phyloP scores from a whole-genome alignment of 2,113 vertebrate genomes.

The Pimephales promelas region DNA sequence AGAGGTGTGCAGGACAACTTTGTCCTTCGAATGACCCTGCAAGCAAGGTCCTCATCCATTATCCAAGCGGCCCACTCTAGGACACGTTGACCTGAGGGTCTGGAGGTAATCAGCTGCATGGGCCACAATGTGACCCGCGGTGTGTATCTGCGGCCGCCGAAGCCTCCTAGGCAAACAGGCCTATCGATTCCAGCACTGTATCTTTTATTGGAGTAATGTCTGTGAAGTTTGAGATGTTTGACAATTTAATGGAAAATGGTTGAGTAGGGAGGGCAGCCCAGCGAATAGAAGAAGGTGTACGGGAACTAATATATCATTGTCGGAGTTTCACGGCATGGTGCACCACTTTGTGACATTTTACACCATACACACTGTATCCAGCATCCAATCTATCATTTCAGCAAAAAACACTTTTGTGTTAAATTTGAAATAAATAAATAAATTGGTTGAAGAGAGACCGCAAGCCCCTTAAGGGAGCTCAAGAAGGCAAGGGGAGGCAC shows the following conservation, averaged over 20 bases:
- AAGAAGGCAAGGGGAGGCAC: background rate
- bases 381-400: constrained; percentile 29
- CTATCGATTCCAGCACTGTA: constrained; percentile 48
- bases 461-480: constrained; percentile 3
- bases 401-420: constrained; percentile 16
- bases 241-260: constrained; percentile 61
- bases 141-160: constrained; percentile 12
- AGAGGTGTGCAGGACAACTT: background rate
- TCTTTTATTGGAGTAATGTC: constrained; percentile 50
- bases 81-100: constrained; percentile 26
- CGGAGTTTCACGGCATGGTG: constrained; percentile 23
- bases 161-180: constrained; percentile 33
- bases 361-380: background rate
- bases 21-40: constrained; percentile 45
- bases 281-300: constrained; percentile 54
- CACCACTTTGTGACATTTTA: constrained; percentile 36
- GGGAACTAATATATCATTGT: constrained; percentile 47
- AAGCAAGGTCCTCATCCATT: constrained; percentile 48
- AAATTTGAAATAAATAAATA: constrained; percentile 37
- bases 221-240: constrained; percentile 61
- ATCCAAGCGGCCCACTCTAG: constrained; percentile 14
- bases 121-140: constrained; percentile 13
- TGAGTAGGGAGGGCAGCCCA: constrained; percentile 10
- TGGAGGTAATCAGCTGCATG: constrained; percentile 37
- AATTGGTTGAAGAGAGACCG: constrained; percentile 24